Base-by-base conservation (phyloP, 2,113 vertebrate species). In the Pluvialis apricaria region DNA sequence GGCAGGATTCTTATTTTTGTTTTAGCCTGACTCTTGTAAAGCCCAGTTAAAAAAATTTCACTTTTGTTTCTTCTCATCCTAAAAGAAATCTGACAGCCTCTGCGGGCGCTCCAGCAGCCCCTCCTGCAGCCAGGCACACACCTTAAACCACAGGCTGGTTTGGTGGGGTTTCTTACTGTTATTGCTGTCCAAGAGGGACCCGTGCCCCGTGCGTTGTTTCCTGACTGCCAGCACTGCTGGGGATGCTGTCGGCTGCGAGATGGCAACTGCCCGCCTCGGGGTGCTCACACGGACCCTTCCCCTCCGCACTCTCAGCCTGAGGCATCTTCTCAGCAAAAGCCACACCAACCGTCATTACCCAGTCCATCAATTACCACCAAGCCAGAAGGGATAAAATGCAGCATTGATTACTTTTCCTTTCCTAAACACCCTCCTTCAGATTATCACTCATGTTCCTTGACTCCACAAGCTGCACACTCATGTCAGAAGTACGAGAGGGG, bases 201-300 rank as follows among this genome's bases (percentile, higher is more conserved):
- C 1, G 1, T 11, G 31, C 2, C 6, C 9, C 1, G 1, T 11
- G 31, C 2, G 4, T 1, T 34, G 26, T 4, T 77, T 73, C 24
- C 42, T 26, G 45, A 13, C 14, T 15, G 38, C 36, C 34, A 5
- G 29, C 0, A 0, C 57, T 66, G 44, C 14, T 12, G 10, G 19
- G 45, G 70, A 44, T 11, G 68, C 47, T 75, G 69, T 24, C 25
- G 15, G 70, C 62, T 15, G 2, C 14, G 29, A 36, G 15, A 11
- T 4, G 12, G 49, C 22, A 24, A 49, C 49, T 49, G 49, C 49
- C 22, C 8, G 1, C 11, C 34, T 25, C 6, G 0, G 21, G 79
- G 28, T 15, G 19, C 42, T 38, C 29, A 29, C 38, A 45, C 2
- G 5, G n/a, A 40, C 54, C 42, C n/a, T 28, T 38, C 24, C 51